Evolutionary conservation across 2,888 invertebrate species (phyloP), one percentile per base, ranked within the genome.

Genomic region (Seira ritae): DNA sequence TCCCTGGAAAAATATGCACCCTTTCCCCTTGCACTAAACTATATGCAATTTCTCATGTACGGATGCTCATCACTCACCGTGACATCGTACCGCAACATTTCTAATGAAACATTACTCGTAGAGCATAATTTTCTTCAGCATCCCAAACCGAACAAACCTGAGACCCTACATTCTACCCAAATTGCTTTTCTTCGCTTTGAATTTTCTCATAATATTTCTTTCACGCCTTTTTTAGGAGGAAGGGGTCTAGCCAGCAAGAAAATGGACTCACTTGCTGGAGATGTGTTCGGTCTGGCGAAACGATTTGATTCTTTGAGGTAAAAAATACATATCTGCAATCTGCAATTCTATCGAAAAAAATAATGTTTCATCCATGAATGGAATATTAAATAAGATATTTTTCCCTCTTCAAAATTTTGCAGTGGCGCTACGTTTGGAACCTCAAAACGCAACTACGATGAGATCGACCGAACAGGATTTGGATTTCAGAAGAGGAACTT

Each of bases 381-480:
- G 22, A 60, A 6, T 3, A 60, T 20, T 20, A 3, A 8, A 3
- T 60, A 60, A 31, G 10, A 62, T 0, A 0, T 15, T 15, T 31
- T 81, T 68, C 31, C n/a, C 19, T n/a, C n/a, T n/a, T n/a, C n/a
- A n/a, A n/a, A n/a, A n/a, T 84, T 80, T 88, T 88, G 20, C 87
- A 90, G 90, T 83, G 90, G 90, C 10, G 81, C 88, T 4, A 92
- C 92, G 42, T 91, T 93, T 89, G 92, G 93, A 88, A 92, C 92
- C 92, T 92, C 88, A 90, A 90, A 92, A 87, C 89, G 91, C 66
- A 90, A 90, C 81, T 90, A 90, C 75, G 90, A 90, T 82, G 90
- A 90, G 83, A 90, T 90, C 76, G 90, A 90, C 76, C 85, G 90
- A 65, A 87, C 89, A 23, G 89, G 90, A 50, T 90, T 90, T 75